Percentiles rank a stretch among this genome's conserved stretches.
These are phyloP conservation scores for Tetranychus truncatus DNA, from an alignment of 2,888 invertebrate genomes.

Conservation along the genomic window DNA sequence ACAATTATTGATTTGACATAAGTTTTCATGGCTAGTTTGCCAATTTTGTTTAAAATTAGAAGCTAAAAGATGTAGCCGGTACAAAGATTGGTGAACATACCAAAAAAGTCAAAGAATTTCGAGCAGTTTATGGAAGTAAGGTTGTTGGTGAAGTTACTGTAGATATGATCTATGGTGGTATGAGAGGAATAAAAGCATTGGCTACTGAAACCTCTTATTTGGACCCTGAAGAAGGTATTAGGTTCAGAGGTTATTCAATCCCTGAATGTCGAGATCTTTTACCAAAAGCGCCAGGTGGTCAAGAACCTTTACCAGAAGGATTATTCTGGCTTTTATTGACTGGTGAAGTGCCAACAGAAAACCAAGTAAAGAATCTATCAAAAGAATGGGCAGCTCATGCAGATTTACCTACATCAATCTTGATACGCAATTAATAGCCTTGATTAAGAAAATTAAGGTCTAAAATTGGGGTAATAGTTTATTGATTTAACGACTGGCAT, in stretches of 20 bases:
- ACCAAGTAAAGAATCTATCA: slow-evolving; percentile 49
- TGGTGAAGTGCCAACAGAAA: slow-evolving; percentile 63
- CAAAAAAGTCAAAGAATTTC: slow-evolving; percentile 72
- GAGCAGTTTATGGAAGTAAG: slow-evolving; percentile 65
- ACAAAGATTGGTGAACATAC: slow-evolving; percentile 81
- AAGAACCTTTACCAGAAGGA: slow-evolving; percentile 74
- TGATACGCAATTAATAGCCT: no score
- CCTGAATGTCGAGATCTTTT: slow-evolving; percentile 73
- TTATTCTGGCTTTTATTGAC: slow-evolving; percentile 83
- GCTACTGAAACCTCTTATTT: slow-evolving; percentile 87
- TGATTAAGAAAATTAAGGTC: no score
- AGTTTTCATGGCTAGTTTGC: no score
- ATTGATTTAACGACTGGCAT: no score
- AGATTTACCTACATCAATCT: slow-evolving; percentile 45
- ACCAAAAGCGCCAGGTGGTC: slow-evolving; percentile 59
- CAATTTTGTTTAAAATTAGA: neutral
- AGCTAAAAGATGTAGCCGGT: slow-evolving; percentile 61
- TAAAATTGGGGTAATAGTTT: no score
- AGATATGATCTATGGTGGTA: slow-evolving; percentile 91
- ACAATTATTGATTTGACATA: no score
- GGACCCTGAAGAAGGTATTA: slow-evolving; percentile 84
- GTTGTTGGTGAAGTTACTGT: slow-evolving; percentile 94
- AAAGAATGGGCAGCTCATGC: slow-evolving; percentile 71
- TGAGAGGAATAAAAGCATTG: slow-evolving; percentile 84
- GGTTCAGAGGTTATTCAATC: slow-evolving; percentile 80